Percentiles rank a stretch among this genome's conserved stretches.
Evolutionary conservation across 2,113 vertebrate genomes (phyloP).

Genomic region (Mormyrus iriodes): DNA sequence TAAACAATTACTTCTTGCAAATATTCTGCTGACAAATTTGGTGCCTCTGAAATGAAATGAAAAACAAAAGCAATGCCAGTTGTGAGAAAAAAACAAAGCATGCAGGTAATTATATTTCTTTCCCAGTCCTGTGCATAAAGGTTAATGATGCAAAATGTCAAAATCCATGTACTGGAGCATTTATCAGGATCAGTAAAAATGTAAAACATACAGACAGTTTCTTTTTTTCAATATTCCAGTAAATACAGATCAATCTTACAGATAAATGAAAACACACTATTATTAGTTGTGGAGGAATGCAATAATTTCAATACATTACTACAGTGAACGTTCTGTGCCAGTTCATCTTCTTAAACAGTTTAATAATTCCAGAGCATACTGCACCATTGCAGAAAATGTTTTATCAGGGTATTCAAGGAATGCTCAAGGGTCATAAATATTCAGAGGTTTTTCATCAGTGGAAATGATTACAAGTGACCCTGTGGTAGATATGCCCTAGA

Average conservation of each 20-base stretch:
- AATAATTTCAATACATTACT: not conserved
- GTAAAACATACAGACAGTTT: not conserved
- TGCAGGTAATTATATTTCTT: not conserved
- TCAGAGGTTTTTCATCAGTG: slow-evolving; percentile 5
- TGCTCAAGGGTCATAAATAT: not conserved
- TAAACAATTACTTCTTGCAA: not conserved
- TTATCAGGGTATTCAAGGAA: not conserved
- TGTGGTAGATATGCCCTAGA: not conserved
- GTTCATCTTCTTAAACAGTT: not conserved
- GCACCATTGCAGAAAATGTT: not conserved
- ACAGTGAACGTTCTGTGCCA: not conserved
- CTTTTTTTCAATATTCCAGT: slow-evolving; percentile 8
- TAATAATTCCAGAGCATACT: not conserved
- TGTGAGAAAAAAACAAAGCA: not conserved
- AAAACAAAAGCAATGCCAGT: not conserved
- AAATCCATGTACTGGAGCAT: slow-evolving; percentile 37
- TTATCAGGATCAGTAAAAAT: slow-evolving; percentile 43
- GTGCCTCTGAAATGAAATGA: slow-evolving; percentile 10
- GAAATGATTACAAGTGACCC: slow-evolving; percentile 2
- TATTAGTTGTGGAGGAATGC: not conserved
- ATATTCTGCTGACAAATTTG: slow-evolving; percentile 27
- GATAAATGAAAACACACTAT: slow-evolving; percentile 29
- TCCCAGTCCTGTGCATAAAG: slow-evolving; percentile 19
- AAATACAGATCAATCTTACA: slow-evolving; percentile 32
- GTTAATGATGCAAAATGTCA: slow-evolving; percentile 47